phyloP scores from a whole-genome alignment of 2,888 invertebrate species.

The Euclidia mi region DNA sequence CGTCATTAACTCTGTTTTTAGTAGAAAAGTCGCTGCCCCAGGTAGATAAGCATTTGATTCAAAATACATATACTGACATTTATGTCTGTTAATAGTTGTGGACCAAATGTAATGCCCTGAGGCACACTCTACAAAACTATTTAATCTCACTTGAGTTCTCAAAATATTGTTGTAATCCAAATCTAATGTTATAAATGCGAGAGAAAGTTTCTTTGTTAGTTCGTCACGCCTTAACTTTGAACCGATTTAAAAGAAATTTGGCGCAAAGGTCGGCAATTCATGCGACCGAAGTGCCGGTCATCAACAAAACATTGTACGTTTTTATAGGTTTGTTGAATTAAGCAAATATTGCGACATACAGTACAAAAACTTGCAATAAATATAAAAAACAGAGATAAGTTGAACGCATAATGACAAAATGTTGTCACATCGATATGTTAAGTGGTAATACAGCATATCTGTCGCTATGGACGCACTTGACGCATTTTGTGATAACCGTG shows the following conservation, averaged over 20 bases:
- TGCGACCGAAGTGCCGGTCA: too few relatives aligned
- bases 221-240: background rate
- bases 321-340: too few relatives aligned
- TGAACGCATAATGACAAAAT: conserved; percentile 10
- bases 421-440: conserved; percentile 6
- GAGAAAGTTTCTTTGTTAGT: background rate
- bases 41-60: too few relatives aligned
- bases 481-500: background rate
- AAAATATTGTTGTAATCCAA: background rate
- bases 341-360: background rate
- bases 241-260: background rate
- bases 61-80: too few relatives aligned
- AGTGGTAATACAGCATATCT: conserved; percentile 2
- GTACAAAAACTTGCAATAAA: conserved; percentile 3
- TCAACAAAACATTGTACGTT: too few relatives aligned
- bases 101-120: background rate
- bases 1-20: too few relatives aligned
- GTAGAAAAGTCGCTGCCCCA: too few relatives aligned
- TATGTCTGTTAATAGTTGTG: background rate
- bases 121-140: background rate
- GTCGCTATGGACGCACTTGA: background rate
- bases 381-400: conserved; percentile 11
- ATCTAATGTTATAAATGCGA: background rate
- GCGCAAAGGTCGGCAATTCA: background rate
- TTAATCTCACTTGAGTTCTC: background rate